These are phyloP conservation scores for Scartelaos histophorus DNA, from an alignment of 2,113 vertebrate genomes.

Conservation along the genomic window DNA sequence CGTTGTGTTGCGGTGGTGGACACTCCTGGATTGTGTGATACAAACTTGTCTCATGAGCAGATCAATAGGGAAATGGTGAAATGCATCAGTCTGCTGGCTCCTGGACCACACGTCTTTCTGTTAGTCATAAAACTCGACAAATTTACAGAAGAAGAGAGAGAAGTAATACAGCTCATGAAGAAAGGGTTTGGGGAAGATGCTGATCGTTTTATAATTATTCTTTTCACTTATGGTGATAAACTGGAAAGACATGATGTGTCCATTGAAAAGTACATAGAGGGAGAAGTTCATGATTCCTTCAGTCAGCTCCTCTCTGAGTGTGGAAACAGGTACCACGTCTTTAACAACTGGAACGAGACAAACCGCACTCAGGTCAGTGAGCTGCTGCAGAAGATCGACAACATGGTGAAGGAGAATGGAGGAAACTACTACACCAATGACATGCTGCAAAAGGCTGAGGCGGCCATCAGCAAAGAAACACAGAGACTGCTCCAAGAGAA, in stretches of 20 bases:
- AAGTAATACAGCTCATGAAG: not conserved
- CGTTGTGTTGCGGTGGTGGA: not conserved
- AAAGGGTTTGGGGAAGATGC: not conserved
- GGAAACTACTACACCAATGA: not conserved
- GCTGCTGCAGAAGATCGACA: not conserved
- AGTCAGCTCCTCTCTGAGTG: not conserved
- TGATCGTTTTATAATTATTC: not conserved
- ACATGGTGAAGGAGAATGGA: not conserved
- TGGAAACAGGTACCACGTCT: not conserved
- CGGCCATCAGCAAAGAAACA: not conserved
- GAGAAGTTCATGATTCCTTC: not conserved
- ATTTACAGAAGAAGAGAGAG: not conserved
- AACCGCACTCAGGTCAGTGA: not conserved
- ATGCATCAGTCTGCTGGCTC: slow-evolving; percentile 1
- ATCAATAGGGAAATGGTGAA: slow-evolving; percentile 1
- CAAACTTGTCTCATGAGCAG: not conserved
- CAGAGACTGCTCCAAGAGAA: not conserved
- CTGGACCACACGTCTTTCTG: not conserved
- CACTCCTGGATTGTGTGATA: not conserved
- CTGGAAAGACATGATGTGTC: not conserved
- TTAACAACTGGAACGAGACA: not conserved
- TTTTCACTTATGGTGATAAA: not conserved
- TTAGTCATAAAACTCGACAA: not conserved
- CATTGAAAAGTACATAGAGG: not conserved
- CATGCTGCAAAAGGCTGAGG: not conserved